These are phyloP conservation scores for Crotalus horridus DNA, from an alignment of 2,113 vertebrate genomes.

Conservation along the genomic window DNA sequence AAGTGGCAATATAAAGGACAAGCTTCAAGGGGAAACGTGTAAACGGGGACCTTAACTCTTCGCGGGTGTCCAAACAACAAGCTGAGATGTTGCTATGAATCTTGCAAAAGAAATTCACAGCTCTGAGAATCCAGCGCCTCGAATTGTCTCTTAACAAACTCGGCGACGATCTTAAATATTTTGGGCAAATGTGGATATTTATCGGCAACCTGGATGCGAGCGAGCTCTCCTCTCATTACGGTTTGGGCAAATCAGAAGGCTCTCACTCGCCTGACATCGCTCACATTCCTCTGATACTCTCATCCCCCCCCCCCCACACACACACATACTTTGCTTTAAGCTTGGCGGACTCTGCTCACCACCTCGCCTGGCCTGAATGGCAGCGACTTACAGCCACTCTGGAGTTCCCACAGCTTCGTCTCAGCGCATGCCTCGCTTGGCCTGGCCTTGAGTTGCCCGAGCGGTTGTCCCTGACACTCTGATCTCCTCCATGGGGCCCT, in stretches of 20 bases:
- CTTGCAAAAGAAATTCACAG: neutral
- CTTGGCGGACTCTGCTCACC: neutral
- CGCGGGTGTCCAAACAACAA: neutral
- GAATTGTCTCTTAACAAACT: neutral
- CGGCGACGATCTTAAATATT: neutral
- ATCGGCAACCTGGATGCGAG: neutral
- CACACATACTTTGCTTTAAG: neutral
- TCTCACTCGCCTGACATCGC: neutral
- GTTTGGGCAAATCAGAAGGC: neutral
- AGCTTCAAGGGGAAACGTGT: neutral
- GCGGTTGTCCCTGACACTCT: neutral
- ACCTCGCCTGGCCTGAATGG: neutral
- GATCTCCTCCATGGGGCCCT: neutral
- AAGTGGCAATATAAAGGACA: neutral
- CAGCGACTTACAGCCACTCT: neutral
- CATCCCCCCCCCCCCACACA: rapidly evolving
- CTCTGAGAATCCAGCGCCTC: neutral
- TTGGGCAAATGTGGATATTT: neutral
- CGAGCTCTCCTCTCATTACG: neutral
- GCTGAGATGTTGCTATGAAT: neutral
- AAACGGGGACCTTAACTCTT: no score
- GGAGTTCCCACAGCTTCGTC: no score
- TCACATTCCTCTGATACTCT: neutral
- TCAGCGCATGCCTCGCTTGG: neutral
- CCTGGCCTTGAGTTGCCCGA: neutral